A percentile compares a stretch with the other conserved stretches of the same genome.
phyloP scores from a whole-genome alignment of 2,888 invertebrate genomes.

The Diachrysia chrysitis region DNA sequence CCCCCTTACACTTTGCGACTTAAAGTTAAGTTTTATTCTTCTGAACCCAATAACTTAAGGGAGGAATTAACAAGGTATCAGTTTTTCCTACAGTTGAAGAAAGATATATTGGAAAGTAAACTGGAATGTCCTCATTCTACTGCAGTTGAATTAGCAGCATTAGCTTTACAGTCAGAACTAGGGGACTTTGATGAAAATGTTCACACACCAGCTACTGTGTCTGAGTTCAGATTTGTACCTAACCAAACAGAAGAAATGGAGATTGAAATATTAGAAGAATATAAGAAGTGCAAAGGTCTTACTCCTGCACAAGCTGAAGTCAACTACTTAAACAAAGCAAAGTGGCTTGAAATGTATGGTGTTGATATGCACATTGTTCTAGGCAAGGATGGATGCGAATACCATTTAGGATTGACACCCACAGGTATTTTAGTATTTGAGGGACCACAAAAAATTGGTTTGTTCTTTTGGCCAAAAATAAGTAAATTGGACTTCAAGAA shows the following conservation, averaged over 20 bases:
- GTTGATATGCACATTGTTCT: slow-evolving; percentile 99
- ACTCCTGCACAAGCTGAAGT: slow-evolving; percentile 99
- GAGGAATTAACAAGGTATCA: slow-evolving; percentile 99
- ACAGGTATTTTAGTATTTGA: slow-evolving; percentile 99
- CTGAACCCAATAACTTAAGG: slow-evolving; percentile 98
- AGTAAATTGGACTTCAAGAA: slow-evolving; percentile 99
- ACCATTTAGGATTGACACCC: slow-evolving; percentile 98
- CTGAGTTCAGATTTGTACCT: slow-evolving; percentile 99
- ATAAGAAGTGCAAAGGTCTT: slow-evolving; percentile 95
- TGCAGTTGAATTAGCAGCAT: slow-evolving; percentile 96
- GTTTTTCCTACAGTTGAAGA: slow-evolving; percentile 99
- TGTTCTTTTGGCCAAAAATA: slow-evolving; percentile 99
- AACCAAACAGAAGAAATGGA: slow-evolving; percentile 99
- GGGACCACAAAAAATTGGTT: slow-evolving; percentile 98
- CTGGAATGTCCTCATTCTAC: slow-evolving; percentile 96
- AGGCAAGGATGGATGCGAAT: slow-evolving; percentile 98
- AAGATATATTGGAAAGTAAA: slow-evolving; percentile 97
- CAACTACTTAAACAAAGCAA: slow-evolving; percentile 98
- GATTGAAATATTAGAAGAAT: slow-evolving; percentile 97
- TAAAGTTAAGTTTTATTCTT: slow-evolving; percentile 99
- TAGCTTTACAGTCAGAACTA: slow-evolving; percentile 98
- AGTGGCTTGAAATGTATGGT: slow-evolving; percentile 99
- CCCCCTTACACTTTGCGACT: slow-evolving; percentile 98
- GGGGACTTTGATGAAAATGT: slow-evolving; percentile 98
- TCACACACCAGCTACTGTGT: slow-evolving; percentile 98